A percentile compares a stretch with the other conserved stretches of the same genome.
Conservation (phyloP, 2,888 invertebrate species). For the Ptilodon capucinus region DNA sequence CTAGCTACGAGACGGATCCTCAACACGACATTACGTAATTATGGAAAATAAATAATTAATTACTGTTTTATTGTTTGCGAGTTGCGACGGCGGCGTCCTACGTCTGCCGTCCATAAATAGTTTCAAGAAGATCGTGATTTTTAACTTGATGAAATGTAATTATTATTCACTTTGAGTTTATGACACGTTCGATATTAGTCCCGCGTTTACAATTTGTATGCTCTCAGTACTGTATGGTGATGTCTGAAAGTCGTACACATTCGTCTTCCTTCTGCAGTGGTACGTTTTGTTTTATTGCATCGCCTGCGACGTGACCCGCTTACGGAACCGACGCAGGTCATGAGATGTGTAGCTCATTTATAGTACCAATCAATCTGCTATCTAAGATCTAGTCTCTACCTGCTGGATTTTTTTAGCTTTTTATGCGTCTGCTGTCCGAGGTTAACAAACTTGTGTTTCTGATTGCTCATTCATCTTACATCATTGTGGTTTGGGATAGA, state of each 20-base stretch:
- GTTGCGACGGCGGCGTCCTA: too few species aligned
- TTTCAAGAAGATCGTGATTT: neutral
- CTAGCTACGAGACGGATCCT: conserved; percentile 4
- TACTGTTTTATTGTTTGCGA: neutral
- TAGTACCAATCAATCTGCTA: conserved; percentile 78
- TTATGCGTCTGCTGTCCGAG: conserved; percentile 76
- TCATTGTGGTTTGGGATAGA: conserved; percentile 70
- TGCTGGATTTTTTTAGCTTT: conserved; percentile 75
- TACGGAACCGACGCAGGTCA: conserved; percentile 63
- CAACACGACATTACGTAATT: conserved; percentile 32
- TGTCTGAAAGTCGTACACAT: conserved; percentile 51
- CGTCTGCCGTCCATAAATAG: neutral
- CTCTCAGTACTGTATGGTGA: conserved; percentile 41
- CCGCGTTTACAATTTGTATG: conserved; percentile 50
- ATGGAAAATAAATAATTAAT: conserved; percentile 11
- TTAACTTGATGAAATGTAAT: neutral
- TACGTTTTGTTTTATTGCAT: conserved; percentile 64
- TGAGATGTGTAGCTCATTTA: conserved; percentile 69
- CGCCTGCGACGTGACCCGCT: conserved; percentile 61
- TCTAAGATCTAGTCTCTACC: conserved; percentile 72
- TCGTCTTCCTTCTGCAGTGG: conserved; percentile 51
- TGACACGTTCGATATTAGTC: conserved; percentile 29
- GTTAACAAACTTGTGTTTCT: conserved; percentile 74
- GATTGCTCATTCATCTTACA: conserved; percentile 81
- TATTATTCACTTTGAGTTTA: neutral